phyloP scores from a whole-genome alignment of 2,888 invertebrate species.

The Drosophila pseudotalamancana region DNA sequence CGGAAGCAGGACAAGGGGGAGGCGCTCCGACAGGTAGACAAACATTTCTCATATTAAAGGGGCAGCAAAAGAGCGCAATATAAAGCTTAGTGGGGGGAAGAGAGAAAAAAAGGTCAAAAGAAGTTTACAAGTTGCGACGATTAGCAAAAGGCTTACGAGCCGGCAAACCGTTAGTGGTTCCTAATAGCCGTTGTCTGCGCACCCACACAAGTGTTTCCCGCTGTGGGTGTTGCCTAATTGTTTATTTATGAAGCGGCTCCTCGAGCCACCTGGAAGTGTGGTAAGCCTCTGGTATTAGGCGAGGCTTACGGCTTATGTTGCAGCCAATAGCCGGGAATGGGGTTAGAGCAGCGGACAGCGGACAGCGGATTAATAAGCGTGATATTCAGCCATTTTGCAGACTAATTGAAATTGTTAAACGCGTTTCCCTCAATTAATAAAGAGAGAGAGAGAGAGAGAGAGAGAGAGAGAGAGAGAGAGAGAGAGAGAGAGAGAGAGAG shows the following conservation, averaged over 20 bases:
- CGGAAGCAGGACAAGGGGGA: constrained; percentile 15
- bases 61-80: constrained; percentile 16
- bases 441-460: no score
- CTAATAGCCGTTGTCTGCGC: constrained; percentile 46
- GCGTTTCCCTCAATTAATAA: no score
- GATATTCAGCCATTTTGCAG: not conserved
- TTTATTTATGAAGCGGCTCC: constrained; percentile 59
- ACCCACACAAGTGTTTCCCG: constrained; percentile 51
- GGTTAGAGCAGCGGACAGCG: not conserved
- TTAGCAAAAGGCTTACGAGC: constrained; percentile 27
- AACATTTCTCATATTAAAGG: constrained; percentile 43
- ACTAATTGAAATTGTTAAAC: not conserved
- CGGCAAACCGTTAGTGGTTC: constrained; percentile 1
- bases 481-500: no score
- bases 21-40: constrained; percentile 15
- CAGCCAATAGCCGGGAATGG: no score
- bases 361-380: not conserved
- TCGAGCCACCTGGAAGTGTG: constrained; percentile 27
- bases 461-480: no score
- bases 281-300: constrained; percentile 25
- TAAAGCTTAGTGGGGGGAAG: constrained; percentile 16
- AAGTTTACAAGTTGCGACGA: constrained; percentile 28
- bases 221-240: constrained; percentile 49
- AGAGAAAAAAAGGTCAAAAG: constrained; percentile 5
- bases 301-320: constrained; percentile 14